These are phyloP conservation scores for Orchesellides sinensis DNA, from an alignment of 2,888 invertebrate species.

Conservation along the genomic window DNA sequence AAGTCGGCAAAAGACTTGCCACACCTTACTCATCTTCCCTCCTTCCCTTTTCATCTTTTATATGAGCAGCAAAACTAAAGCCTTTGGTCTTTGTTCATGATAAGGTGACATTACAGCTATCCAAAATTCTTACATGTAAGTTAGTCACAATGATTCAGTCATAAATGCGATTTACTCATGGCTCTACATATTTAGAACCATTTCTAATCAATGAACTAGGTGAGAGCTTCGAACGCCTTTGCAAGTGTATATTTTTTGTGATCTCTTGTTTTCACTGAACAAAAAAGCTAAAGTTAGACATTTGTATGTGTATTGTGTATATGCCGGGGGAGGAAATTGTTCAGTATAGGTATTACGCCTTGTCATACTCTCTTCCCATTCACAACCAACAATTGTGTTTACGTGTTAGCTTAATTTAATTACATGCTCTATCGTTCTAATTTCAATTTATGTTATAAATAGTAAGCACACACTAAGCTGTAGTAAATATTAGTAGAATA, in stretches of 20 bases:
- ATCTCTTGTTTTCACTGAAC: too few relatives aligned
- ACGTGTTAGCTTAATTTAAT: conserved; percentile 48
- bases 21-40: conserved; percentile 57
- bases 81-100: background rate
- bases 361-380: background rate
- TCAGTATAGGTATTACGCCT: background rate
- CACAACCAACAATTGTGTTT: background rate
- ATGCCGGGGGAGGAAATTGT: too few relatives aligned
- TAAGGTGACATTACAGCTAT: conserved; percentile 5
- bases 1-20: conserved; percentile 42
- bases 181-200: conserved; percentile 31
- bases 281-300: too few relatives aligned
- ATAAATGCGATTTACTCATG: too few relatives aligned
- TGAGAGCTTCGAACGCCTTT: too few relatives aligned
- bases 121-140: too few relatives aligned
- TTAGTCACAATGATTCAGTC: too few relatives aligned
- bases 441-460: conserved; percentile 8
- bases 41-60: conserved; percentile 47
- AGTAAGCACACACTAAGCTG: too few relatives aligned
- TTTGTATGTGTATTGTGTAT: too few relatives aligned
- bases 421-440: conserved; percentile 44
- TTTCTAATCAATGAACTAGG: conserved; percentile 21
- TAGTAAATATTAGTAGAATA: conserved; percentile 1
- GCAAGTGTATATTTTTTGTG: too few relatives aligned
- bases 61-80: conserved; percentile 2